Evolutionary conservation across 2,797 vertebrate species (phyloP).

Genomic region (Orestias chungarensis): DNA sequence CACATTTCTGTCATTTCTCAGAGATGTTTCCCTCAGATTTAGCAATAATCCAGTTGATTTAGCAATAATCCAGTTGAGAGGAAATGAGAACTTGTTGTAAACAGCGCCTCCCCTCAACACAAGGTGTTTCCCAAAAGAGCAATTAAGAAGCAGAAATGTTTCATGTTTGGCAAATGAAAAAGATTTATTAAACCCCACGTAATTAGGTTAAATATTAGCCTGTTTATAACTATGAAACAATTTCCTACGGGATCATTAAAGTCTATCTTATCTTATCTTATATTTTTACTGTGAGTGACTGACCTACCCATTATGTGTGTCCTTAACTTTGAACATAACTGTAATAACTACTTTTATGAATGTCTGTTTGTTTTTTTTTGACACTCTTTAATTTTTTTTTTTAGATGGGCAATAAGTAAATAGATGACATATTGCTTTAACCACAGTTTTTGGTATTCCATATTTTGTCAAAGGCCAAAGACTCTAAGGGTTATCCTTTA

Average conservation of each 20-base stretch:
- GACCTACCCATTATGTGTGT: not conserved
- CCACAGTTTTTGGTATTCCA: not conserved
- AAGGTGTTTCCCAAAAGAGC: not conserved
- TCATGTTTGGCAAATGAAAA: not conserved
- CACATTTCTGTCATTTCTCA: not conserved
- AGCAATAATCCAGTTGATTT: too few species aligned
- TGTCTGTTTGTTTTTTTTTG: not conserved
- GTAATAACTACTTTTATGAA: not conserved
- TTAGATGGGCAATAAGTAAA: too few species aligned
- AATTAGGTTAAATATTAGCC: not conserved
- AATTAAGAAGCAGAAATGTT: not conserved
- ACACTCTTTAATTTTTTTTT: too few species aligned
- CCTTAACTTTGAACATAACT: not conserved
- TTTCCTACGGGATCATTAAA: too few species aligned
- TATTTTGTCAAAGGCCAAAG: not conserved
- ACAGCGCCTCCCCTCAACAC: conserved; percentile 57
- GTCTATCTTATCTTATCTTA: not conserved
- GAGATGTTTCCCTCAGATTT: not conserved
- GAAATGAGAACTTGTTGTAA: conserved; percentile 23
- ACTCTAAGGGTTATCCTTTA: not conserved
- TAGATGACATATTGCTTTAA: too few species aligned
- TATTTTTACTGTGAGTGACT: not conserved
- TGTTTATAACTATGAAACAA: too few species aligned
- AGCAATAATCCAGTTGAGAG: not conserved
- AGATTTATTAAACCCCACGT: not conserved